These are phyloP conservation scores for Cryptosula pallasiana DNA, from an alignment of 2,888 invertebrate genomes.

Conservation along the genomic window DNA sequence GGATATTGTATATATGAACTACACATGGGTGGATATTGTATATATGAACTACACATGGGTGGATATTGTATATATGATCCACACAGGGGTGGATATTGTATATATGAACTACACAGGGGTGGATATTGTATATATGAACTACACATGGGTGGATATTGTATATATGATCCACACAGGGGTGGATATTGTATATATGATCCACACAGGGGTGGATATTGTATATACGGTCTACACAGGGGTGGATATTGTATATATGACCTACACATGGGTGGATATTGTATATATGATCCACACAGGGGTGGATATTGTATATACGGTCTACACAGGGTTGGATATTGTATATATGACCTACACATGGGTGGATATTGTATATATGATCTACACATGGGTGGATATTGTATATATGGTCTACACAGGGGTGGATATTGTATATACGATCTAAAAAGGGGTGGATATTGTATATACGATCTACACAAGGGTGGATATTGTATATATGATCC, in stretches of 20 bases:
- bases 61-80: not conserved
- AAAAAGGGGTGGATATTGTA: not conserved
- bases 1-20: not conserved
- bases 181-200: not conserved
- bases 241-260: not conserved
- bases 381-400: not conserved
- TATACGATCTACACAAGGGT: not conserved
- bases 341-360: no score
- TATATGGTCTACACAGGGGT: no score
- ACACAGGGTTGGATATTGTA: not conserved
- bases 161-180: not conserved
- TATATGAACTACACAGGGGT: not conserved
- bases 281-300: not conserved
- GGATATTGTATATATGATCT: not conserved
- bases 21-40: not conserved
- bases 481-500: not conserved
- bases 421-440: not conserved
- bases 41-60: not conserved
- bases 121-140: not conserved
- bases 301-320: not conserved
- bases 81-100: not conserved
- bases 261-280: not conserved
- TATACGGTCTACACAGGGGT: not conserved
- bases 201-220: not conserved
- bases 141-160: not conserved